phyloP scores from a whole-genome alignment of 2,113 vertebrate genomes.

The Peromyscus maniculatus region DNA sequence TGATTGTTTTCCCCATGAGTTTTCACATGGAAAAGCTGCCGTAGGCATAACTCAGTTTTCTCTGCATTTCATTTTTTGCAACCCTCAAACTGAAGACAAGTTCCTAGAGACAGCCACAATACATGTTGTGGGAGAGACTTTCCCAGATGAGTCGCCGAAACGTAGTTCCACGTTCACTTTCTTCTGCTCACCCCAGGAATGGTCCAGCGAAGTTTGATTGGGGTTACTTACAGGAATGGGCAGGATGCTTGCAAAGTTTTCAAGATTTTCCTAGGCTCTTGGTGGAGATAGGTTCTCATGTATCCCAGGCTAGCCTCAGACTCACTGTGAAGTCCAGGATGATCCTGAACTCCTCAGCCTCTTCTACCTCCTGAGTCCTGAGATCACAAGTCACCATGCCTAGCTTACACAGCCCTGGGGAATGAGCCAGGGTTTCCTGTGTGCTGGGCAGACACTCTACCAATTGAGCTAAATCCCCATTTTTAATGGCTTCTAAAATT shows the following conservation, averaged over 20 bases:
- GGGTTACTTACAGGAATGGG: too few species aligned
- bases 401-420: background rate
- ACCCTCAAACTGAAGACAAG: background rate
- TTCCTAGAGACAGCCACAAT: background rate
- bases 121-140: background rate
- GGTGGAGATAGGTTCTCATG: background rate
- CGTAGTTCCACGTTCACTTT: too few species aligned
- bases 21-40: background rate
- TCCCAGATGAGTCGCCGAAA: background rate
- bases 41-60: background rate
- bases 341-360: background rate
- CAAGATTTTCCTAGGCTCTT: background rate
- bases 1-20: background rate
- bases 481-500: background rate
- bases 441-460: background rate
- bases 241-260: too few species aligned
- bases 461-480: background rate
- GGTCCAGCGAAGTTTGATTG: background rate
- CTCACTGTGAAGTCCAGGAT: background rate
- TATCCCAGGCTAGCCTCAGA: background rate
- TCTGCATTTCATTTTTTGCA: background rate
- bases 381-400: background rate
- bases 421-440: background rate
- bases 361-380: too few species aligned
- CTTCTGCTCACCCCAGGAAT: background rate